Evolutionary conservation across 2,888 invertebrate species (phyloP).

Genomic region (Oegoconia quadripuncta): DNA sequence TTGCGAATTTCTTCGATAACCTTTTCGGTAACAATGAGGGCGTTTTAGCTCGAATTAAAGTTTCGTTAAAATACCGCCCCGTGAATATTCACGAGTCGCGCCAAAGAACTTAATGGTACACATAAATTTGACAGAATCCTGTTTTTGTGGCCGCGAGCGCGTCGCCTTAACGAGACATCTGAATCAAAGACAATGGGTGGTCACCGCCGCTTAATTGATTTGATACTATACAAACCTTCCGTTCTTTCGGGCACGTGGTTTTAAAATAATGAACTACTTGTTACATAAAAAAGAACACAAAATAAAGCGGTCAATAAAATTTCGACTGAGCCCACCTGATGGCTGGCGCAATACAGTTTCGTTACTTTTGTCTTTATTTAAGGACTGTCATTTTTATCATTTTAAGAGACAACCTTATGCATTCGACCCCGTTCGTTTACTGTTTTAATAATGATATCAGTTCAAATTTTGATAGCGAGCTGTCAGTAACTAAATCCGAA

Average conservation of each 20-base stretch:
- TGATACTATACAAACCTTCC: slow-evolving; percentile 32
- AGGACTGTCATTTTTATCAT: no score
- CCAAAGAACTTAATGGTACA: slow-evolving; percentile 53
- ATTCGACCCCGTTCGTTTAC: no score
- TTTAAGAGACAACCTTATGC: no score
- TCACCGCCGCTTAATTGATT: slow-evolving; percentile 49
- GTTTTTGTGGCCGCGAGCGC: slow-evolving; percentile 38
- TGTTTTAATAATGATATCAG: no score
- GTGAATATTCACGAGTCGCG: slow-evolving; percentile 35
- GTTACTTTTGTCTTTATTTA: slow-evolving; percentile 4
- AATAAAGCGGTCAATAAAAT: slow-evolving; percentile 21
- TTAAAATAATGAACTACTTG: slow-evolving; percentile 18
- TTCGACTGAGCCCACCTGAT: slow-evolving; percentile 19
- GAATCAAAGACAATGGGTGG: slow-evolving; percentile 65
- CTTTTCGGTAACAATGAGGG: slow-evolving; percentile 47
- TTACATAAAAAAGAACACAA: slow-evolving; percentile 23
- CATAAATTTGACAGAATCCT: slow-evolving; percentile 57
- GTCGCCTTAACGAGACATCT: slow-evolving; percentile 58
- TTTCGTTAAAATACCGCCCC: slow-evolving; percentile 61
- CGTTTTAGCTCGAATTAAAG: slow-evolving; percentile 54
- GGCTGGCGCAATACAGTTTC: slow-evolving; percentile 14
- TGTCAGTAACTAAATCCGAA: no score
- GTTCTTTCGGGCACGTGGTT: slow-evolving; percentile 20
- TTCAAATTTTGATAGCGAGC: no score
- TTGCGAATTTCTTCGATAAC: slow-evolving; percentile 31